Base-by-base conservation (phyloP, 2,888 invertebrate genomes). In the Onchidella celtica region DNA sequence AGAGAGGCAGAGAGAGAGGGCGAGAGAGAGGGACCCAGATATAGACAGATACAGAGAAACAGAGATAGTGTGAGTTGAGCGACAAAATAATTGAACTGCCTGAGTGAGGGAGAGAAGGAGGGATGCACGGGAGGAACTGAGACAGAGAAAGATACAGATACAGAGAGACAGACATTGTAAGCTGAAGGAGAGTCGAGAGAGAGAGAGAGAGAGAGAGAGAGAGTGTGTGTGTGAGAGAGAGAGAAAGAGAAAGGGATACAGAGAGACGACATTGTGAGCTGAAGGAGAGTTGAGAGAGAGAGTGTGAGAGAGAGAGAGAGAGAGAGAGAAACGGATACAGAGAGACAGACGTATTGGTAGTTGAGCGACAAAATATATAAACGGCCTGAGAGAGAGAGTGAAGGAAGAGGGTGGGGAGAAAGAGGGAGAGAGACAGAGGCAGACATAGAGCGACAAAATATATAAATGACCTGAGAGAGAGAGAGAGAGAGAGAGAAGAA, bases 191-290 rank as follows among this genome's bases (percentile, higher is more conserved):
- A 61, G 61, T 6, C 6, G n/a, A 61, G 61, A 61, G 61, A 61
- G 61, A 61, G 21, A n/a, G 61, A n/a, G 61, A 61, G 27, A 61
- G 61, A 61, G n/a, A 61, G 61, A n/a, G 24, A n/a, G 24, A 61
- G 24, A n/a, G 21, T 9, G 61, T 17, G 61, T 17, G 61, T 17
- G n/a, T 17, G 27, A 61, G 24, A 61, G 61, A 61, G 24, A n/a
- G 9, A n/a, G 6, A 9, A 61, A n/a, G 61, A 61, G n/a, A 61
- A n/a, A 61, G 61, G n/a, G 24, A 61, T 9, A 17, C 6, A 9
- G 6, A 9, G 61, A 61, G 61, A 61, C 6, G n/a, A n/a, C 9
- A 61, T 6, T 9, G 9, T 17, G 61, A n/a, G 61, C 9, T 9
- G n/a, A 6, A 61, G 61, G 27, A 24, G 27, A 61, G 21, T 6